Evolutionary conservation across 2,797 vertebrate species (phyloP), one percentile per base, ranked within the genome.

Genomic region (Pipistrellus pygmaeus): DNA sequence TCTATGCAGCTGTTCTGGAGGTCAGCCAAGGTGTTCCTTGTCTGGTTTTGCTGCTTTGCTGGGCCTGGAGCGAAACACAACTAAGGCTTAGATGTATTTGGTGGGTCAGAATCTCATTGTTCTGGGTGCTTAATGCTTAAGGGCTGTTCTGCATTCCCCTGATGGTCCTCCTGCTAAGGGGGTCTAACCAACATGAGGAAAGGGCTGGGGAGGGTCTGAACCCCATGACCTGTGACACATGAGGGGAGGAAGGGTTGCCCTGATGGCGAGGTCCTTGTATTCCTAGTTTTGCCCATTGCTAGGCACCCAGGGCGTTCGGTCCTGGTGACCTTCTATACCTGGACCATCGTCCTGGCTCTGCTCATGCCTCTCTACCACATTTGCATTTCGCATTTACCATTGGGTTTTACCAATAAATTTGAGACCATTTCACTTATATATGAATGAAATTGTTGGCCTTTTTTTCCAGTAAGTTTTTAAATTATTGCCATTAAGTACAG

Each of bases 391-490:
- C 20, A 25, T n/a, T 90, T 69, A 69, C 46, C 25, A 2, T n/a
- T 80, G 72, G 73, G 35, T 89, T 68, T 86, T 62, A 73, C 3
- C 91, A 51, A 20, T 44, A 87, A 81, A 35, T 51, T 71, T 62
- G 89, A 91, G 69, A 32, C 12, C 10, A 38, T 93, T 91, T 90
- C 14, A 76, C 78, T 62, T 73, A 72, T 82, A 15, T 69, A 15
- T 27, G 53, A 55, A 55, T 21, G 53, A 55, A 55, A 55, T 53
- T 66, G 12, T 20, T 81, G 46, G 7, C 53, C 17, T 35, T 89
- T 88, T 88, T 89, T 75, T 55, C 18, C 73, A 71, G 35, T 87
- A 64, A 81, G 18, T 53, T 68, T 90, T 91, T n/a, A 77, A 72
- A 53, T 41, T 85, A 53, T 76, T 73, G 62, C 27, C 27, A 8